A percentile compares a stretch with the other conserved stretches of the same genome.
These are phyloP conservation scores for Gryllus longicercus DNA, from an alignment of 2,888 invertebrate species.

Conservation along the genomic window DNA sequence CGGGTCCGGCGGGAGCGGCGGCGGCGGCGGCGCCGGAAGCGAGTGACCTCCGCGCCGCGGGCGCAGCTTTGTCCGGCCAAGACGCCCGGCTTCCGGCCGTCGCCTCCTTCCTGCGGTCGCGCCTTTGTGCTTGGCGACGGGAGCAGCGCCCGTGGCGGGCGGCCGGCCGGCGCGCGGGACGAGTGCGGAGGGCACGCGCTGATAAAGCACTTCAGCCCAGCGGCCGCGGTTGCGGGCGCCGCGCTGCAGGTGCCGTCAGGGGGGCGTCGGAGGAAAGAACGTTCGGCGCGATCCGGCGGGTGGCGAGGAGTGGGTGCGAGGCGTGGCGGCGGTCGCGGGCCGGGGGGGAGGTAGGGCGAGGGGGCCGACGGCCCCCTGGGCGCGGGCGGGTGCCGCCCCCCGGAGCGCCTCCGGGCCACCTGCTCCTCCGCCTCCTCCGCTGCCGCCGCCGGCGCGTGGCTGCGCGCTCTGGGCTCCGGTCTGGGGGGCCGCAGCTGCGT, in stretches of 20 bases:
- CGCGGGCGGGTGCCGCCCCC: background rate
- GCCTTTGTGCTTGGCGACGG: background rate
- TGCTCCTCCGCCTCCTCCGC: background rate
- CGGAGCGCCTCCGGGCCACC: background rate
- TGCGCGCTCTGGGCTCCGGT: background rate
- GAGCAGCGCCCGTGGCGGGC: background rate
- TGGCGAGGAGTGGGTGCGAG: background rate
- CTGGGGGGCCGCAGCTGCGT: conserved; percentile 3
- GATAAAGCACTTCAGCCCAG: background rate
- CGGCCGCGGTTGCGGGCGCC: background rate
- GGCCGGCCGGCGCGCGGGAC: background rate
- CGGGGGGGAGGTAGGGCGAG: background rate
- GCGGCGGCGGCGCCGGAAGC: background rate
- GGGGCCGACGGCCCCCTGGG: background rate
- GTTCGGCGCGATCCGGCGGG: background rate
- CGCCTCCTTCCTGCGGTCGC: conserved; percentile 10
- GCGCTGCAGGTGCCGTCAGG: background rate
- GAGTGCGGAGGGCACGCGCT: too few species aligned
- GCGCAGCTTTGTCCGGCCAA: conserved; percentile 17
- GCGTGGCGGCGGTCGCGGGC: background rate
- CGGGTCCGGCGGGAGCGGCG: background rate
- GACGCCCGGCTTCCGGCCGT: background rate
- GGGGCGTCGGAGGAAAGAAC: background rate
- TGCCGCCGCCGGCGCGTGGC: background rate
- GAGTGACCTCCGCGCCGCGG: conserved; percentile 17